Conservation (phyloP, 2,797 vertebrate genomes). For the Scyliorhinus canicula region DNA sequence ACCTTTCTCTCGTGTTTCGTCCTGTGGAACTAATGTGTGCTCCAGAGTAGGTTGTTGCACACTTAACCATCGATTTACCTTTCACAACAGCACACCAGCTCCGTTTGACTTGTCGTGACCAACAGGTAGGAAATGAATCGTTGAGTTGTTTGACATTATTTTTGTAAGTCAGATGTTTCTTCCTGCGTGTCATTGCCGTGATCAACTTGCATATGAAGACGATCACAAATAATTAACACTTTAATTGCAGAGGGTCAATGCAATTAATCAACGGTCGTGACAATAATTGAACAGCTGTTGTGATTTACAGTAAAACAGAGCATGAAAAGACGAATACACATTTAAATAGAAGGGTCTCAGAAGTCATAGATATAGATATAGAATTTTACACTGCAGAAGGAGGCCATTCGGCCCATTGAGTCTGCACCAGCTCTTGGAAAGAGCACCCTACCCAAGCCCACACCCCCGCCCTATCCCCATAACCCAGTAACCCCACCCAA, state of each 20-base stretch:
- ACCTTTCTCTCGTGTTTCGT: background rate
- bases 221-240: background rate
- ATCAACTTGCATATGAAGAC: background rate
- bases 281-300: background rate
- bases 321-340: background rate
- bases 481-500: too few relatives aligned
- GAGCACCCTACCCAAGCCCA: too few relatives aligned
- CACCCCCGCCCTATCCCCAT: too few relatives aligned
- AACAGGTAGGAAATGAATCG: background rate
- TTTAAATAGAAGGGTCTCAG: background rate
- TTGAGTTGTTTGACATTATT: background rate
- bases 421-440: too few relatives aligned
- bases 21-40: background rate
- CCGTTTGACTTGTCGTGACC: background rate
- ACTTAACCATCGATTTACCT: background rate
- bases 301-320: background rate
- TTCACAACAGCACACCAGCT: background rate
- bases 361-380: too few relatives aligned
- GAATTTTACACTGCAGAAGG: too few relatives aligned
- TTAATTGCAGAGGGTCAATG: background rate
- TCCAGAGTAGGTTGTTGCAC: background rate
- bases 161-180: background rate
- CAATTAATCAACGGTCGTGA: background rate
- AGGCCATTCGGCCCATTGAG: too few relatives aligned
- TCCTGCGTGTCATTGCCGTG: background rate